Percentiles rank a stretch among this genome's conserved stretches.
These are phyloP conservation scores for Lepus townsendii DNA, from an alignment of 2,797 vertebrate genomes.

Conservation along the genomic window DNA sequence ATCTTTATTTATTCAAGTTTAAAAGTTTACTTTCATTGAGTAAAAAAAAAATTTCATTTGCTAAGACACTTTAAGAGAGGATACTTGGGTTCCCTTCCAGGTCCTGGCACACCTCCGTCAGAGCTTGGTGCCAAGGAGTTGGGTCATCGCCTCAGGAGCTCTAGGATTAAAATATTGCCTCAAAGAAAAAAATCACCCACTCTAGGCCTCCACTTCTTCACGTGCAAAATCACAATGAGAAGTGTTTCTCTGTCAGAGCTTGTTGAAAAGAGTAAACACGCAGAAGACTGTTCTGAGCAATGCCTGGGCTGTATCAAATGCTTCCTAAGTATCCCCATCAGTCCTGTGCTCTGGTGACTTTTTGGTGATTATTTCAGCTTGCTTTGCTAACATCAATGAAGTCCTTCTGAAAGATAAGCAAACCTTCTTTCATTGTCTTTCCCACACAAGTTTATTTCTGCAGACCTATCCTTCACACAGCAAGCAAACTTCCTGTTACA, in stretches of 20 bases:
- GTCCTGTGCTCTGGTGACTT: not conserved
- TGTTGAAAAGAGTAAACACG: not conserved
- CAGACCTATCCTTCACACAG: not conserved
- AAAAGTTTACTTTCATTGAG: not conserved
- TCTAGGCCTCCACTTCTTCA: not conserved
- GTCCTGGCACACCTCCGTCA: not conserved
- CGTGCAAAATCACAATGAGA: not conserved
- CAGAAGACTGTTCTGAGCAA: not conserved
- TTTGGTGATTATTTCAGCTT: conserved; percentile 6
- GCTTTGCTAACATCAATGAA: not conserved
- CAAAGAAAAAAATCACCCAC: not conserved
- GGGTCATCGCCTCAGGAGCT: not conserved
- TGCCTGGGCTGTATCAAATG: accelerated
- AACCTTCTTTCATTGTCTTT: not conserved
- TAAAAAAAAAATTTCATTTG: not conserved
- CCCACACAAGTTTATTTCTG: not conserved
- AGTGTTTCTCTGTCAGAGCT: not conserved
- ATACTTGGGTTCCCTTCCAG: not conserved
- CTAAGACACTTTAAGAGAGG: not conserved
- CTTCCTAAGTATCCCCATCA: not conserved
- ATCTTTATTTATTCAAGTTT: not conserved
- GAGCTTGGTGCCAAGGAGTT: not conserved
- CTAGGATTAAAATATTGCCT: not conserved
- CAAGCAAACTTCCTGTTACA: not conserved
- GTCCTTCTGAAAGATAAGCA: conserved; percentile 7